Evolutionary conservation across 2,888 invertebrate species (phyloP).

Genomic region (Argyresthia goedartella): DNA sequence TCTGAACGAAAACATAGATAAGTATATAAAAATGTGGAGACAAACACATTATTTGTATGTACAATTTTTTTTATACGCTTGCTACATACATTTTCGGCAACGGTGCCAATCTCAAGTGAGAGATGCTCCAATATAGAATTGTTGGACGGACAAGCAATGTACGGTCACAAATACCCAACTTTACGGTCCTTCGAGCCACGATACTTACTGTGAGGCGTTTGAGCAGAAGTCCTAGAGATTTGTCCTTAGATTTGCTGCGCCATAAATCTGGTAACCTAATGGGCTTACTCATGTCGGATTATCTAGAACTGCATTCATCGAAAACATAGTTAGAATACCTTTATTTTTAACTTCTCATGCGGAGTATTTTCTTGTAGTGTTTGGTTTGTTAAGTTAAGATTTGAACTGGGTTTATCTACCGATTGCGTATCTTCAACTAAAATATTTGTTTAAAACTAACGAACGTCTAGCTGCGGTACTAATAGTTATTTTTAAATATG

Average conservation of each 20-base stretch:
- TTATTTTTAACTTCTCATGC: background rate
- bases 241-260: constrained; percentile 54
- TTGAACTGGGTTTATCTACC: no score
- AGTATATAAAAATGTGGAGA: background rate
- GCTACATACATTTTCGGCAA: background rate
- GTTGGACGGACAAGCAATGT: background rate
- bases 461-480: no score
- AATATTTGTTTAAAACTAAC: no score
- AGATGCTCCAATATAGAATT: background rate
- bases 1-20: background rate
- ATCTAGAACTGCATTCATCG: constrained; percentile 41
- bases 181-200: background rate
- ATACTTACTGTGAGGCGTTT: constrained; percentile 56
- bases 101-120: background rate
- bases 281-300: constrained; percentile 41
- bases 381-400: background rate
- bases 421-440: no score
- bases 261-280: constrained; percentile 53
- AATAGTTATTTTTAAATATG: no score
- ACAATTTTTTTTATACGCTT: background rate
- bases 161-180: no score
- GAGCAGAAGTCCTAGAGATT: constrained; percentile 50
- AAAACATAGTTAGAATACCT: constrained; percentile 6
- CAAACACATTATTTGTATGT: constrained; percentile 2
- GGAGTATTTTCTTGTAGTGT: background rate